A percentile compares a stretch with the other conserved stretches of the same genome.
phyloP scores from a whole-genome alignment of 2,888 invertebrate genomes.

The Endomychus coccineus region DNA sequence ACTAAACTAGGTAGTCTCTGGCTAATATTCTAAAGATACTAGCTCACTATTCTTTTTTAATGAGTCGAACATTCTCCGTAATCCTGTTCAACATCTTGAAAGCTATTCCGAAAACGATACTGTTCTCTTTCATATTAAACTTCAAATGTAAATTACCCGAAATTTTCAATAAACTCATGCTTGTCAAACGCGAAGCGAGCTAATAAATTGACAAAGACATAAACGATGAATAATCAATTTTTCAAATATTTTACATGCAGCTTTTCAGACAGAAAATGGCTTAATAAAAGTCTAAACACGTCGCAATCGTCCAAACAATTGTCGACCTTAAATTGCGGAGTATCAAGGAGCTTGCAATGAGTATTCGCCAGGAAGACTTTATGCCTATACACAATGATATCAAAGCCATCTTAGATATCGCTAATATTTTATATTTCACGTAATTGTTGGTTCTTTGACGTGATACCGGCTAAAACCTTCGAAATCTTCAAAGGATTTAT shows the following conservation, averaged over 20 bases:
- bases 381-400: slow-evolving; percentile 20
- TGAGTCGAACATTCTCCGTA: too few species aligned
- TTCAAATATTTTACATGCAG: slow-evolving; percentile 37
- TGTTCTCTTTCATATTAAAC: too few species aligned
- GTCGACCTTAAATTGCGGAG: too few species aligned
- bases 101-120: too few species aligned
- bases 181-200: slow-evolving; percentile 27
- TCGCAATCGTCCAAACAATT: slow-evolving; percentile 26
- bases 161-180: slow-evolving; percentile 26
- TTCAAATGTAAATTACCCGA: slow-evolving; percentile 13
- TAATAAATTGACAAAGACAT: slow-evolving; percentile 35
- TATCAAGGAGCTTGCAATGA: too few species aligned
- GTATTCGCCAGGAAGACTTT: slow-evolving; percentile 7
- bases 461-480: slow-evolving; percentile 13
- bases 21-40: too few species aligned
- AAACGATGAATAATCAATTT: slow-evolving; percentile 39
- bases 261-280: slow-evolving; percentile 37
- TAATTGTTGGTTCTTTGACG: slow-evolving; percentile 19
- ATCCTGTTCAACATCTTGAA: too few species aligned
- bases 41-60: too few species aligned
- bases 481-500: too few species aligned
- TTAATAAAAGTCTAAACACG: slow-evolving; percentile 39
- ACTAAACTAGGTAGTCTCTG: too few species aligned
- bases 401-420: slow-evolving; percentile 19
- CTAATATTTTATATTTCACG: slow-evolving; percentile 22